Evolutionary conservation across 2,113 vertebrate genomes (phyloP).

Genomic region (Microtus pennsylvanicus): DNA sequence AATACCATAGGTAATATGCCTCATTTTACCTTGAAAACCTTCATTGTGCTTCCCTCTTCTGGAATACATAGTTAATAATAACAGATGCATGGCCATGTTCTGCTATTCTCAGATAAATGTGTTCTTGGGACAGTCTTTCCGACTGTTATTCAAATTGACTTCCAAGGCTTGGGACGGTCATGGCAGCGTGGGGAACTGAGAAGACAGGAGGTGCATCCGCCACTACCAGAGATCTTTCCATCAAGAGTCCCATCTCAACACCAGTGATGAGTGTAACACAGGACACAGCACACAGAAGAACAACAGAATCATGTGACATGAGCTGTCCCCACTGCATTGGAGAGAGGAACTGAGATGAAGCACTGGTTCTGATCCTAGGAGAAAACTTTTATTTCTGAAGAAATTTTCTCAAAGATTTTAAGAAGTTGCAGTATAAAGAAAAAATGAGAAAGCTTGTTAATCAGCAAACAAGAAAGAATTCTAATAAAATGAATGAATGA

Average conservation of each 20-base stretch:
- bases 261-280: background rate
- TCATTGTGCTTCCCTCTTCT: background rate
- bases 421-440: background rate
- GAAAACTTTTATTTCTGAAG: background rate
- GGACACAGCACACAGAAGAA: background rate
- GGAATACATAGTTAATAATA: background rate
- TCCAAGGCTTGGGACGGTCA: background rate
- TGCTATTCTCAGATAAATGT: background rate
- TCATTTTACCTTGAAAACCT: background rate
- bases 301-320: background rate
- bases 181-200: background rate
- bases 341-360: background rate
- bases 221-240: background rate
- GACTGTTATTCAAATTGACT: background rate
- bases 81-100: background rate
- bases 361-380: background rate
- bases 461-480: background rate
- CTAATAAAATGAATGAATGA: background rate
- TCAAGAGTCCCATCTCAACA: background rate
- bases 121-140: background rate
- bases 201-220: background rate
- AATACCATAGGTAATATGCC: background rate
- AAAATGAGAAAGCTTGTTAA: slow-evolving; percentile 33
- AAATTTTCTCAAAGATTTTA: slow-evolving; percentile 39
- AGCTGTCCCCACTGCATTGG: background rate